Conservation (phyloP, 2,797 vertebrate genomes). For the Acestrorhynchus altus region DNA sequence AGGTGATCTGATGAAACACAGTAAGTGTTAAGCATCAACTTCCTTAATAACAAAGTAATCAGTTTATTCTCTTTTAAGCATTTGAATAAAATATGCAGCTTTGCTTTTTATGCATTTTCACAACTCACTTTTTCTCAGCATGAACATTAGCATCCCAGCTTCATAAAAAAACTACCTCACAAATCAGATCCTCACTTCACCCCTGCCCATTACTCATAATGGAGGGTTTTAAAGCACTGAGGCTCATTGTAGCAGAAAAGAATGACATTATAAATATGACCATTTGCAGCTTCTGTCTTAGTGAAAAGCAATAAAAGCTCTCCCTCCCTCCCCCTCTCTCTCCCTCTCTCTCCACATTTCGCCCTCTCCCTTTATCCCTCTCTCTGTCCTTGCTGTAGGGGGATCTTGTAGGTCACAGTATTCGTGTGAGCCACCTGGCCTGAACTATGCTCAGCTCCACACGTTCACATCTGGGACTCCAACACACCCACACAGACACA, state of each 20-base stretch:
- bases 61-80: background rate
- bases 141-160: constrained; percentile 1
- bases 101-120: background rate
- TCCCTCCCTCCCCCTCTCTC: background rate
- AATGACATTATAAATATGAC: constrained; percentile 29
- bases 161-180: constrained; percentile 17
- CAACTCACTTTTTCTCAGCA: background rate
- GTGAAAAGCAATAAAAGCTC: constrained; percentile 2
- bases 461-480: constrained; percentile 8
- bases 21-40: constrained; percentile 8
- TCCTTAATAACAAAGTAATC: constrained; percentile 10
- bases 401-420: constrained; percentile 10
- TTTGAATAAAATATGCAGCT: constrained; percentile 16
- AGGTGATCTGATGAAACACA: background rate
- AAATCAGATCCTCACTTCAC: constrained; percentile 8
- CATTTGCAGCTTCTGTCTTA: constrained; percentile 22
- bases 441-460: background rate
- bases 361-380: background rate
- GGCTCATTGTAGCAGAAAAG: constrained; percentile 20
- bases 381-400: constrained; percentile 5
- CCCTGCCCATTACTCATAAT: constrained; percentile 22
- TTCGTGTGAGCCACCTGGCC: constrained; percentile 4
- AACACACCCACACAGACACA: constrained; percentile 5
- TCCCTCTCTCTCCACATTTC: background rate
- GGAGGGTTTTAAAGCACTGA: constrained; percentile 11